Conservation (phyloP, 1,140 invertebrate genomes). For the Camponotus pennsylvanicus region DNA sequence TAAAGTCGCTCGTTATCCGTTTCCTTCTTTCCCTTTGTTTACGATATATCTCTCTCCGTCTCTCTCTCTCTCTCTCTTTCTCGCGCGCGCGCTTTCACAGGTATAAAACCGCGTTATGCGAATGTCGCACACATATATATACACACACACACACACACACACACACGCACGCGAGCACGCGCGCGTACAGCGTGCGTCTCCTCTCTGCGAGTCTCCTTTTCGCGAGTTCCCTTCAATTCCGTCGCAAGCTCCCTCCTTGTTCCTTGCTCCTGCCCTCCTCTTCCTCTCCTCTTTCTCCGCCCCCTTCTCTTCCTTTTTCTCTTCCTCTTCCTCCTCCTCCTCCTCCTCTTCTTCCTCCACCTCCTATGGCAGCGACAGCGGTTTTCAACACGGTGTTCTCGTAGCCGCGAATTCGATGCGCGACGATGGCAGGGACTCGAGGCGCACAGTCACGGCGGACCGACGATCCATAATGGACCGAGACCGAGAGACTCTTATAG, state of each 20-base stretch:
- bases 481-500: neutral
- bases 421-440: constrained; percentile 43
- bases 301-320: neutral
- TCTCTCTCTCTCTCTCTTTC: neutral
- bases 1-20: constrained; percentile 65
- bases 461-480: constrained; percentile 43
- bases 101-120: constrained; percentile 38
- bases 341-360: neutral
- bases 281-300: neutral
- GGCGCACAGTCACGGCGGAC: constrained; percentile 35
- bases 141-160: too few species aligned
- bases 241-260: constrained; percentile 33
- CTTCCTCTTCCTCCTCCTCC: neutral
- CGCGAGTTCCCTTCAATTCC: constrained; percentile 44
- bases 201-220: constrained; percentile 33
- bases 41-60: neutral
- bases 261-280: constrained; percentile 7
- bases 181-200: constrained; percentile 41
- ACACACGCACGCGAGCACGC: neutral
- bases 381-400: constrained; percentile 51
- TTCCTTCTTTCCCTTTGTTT: constrained; percentile 35
- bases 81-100: constrained; percentile 22
- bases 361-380: constrained; percentile 29
- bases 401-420: constrained; percentile 46
- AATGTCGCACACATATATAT: constrained; percentile 4